Evolutionary conservation across 2,888 invertebrate genomes (phyloP).

Genomic region (Clepsis dumicolana): DNA sequence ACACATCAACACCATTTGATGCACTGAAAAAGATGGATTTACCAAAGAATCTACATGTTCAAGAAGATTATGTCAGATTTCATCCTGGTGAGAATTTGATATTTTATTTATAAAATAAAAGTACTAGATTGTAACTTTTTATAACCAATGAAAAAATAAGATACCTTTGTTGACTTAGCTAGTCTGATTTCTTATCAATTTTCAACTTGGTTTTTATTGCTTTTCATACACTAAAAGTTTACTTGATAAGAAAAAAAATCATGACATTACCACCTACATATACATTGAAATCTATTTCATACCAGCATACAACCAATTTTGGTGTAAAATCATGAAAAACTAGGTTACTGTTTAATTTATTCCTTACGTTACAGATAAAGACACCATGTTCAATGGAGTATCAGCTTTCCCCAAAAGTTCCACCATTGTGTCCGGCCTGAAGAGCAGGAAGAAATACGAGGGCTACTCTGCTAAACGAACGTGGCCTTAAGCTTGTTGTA

Average conservation of each 20-base stretch:
- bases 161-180: too few species aligned
- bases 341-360: too few species aligned
- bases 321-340: background rate
- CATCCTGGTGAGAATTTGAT: slow-evolving; percentile 88
- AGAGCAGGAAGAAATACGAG: slow-evolving; percentile 92
- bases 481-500: slow-evolving; percentile 78
- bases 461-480: slow-evolving; percentile 89
- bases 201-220: too few species aligned
- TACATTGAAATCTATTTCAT: too few species aligned
- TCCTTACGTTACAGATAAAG: slow-evolving; percentile 70
- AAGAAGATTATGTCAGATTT: slow-evolving; percentile 93
- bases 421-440: slow-evolving; percentile 93
- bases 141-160: background rate
- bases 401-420: slow-evolving; percentile 95
- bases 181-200: too few species aligned
- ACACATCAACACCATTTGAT: slow-evolving; percentile 90
- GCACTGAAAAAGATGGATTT: slow-evolving; percentile 89
- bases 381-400: slow-evolving; percentile 86
- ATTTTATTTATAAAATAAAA: background rate
- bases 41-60: slow-evolving; percentile 95
- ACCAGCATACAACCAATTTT: too few species aligned
- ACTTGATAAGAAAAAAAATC: too few species aligned
- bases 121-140: too few species aligned
- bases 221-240: too few species aligned
- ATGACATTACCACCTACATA: too few species aligned